Percentiles rank a stretch among this genome's conserved stretches.
These are phyloP conservation scores for Archocentrus centrarchus DNA, from an alignment of 2,113 vertebrate species.

Conservation along the genomic window DNA sequence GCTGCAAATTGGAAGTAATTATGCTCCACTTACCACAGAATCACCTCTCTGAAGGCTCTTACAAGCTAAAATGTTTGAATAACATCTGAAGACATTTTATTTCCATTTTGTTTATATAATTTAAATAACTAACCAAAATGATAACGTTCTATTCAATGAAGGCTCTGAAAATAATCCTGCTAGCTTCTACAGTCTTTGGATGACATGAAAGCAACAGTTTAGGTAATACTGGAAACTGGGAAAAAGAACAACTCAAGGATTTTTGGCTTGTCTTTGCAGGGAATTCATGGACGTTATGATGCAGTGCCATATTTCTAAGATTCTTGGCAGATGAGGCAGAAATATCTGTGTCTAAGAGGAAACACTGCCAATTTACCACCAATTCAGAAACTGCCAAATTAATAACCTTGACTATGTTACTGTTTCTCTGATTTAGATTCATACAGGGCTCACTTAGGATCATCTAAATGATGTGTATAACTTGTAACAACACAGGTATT, in stretches of 20 bases:
- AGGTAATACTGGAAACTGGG: neutral
- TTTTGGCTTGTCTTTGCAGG: conserved; percentile 12
- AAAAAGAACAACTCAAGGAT: conserved; percentile 1
- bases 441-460: conserved; percentile 26
- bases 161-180: neutral
- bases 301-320: conserved; percentile 34
- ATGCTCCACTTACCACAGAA: conserved; percentile 62
- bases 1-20: conserved; percentile 68
- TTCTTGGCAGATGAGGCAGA: conserved; percentile 44
- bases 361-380: conserved; percentile 35
- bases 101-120: conserved; percentile 54
- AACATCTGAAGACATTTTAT: conserved; percentile 43
- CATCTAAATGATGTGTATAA: conserved; percentile 34
- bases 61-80: conserved; percentile 56
- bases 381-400: conserved; percentile 36
- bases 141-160: neutral
- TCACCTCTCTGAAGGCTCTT: conserved; percentile 63
- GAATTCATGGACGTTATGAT: conserved; percentile 42
- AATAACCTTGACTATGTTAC: conserved; percentile 43
- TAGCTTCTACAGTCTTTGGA: neutral
- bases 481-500: conserved; percentile 5
- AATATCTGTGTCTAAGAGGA: conserved; percentile 19
- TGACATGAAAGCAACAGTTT: conserved; percentile 25
- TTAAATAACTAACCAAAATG: conserved; percentile 28
- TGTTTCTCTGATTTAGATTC: conserved; percentile 39